phyloP scores from a whole-genome alignment of 2,888 invertebrate species.

The Strigamia crassipes region DNA sequence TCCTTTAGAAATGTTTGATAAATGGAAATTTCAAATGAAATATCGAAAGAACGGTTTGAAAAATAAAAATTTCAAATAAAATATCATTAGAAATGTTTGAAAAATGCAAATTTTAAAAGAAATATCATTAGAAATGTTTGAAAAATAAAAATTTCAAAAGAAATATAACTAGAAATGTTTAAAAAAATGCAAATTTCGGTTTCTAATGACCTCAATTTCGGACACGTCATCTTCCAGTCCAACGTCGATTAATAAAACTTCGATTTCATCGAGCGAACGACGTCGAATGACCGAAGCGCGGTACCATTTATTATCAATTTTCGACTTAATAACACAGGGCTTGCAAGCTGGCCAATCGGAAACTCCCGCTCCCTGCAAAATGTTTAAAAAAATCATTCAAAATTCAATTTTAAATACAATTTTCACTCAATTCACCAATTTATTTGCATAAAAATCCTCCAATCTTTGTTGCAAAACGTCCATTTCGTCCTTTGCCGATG shows the following conservation, averaged over 20 bases:
- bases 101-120: not conserved
- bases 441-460: not conserved
- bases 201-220: not conserved
- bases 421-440: not conserved
- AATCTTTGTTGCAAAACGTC: not conserved
- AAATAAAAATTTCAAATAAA: not conserved
- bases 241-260: slow-evolving; percentile 8
- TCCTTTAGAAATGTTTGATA: too few species aligned
- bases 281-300: not conserved
- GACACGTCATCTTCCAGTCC: not conserved
- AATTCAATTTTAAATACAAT: not conserved
- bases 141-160: not conserved
- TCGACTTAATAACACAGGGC: not conserved
- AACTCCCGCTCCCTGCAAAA: not conserved
- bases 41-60: too few species aligned
- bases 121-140: not conserved
- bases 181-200: too few species aligned
- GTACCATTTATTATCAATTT: not conserved
- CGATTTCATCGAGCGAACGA: not conserved
- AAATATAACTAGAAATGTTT: not conserved
- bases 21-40: too few species aligned
- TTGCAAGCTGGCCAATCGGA: not conserved
- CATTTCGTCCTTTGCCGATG: slow-evolving; percentile 51
- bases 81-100: not conserved
- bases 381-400: not conserved